Base-by-base conservation (phyloP, 1,140 invertebrate genomes). In the Anadara kagoshimensis region DNA sequence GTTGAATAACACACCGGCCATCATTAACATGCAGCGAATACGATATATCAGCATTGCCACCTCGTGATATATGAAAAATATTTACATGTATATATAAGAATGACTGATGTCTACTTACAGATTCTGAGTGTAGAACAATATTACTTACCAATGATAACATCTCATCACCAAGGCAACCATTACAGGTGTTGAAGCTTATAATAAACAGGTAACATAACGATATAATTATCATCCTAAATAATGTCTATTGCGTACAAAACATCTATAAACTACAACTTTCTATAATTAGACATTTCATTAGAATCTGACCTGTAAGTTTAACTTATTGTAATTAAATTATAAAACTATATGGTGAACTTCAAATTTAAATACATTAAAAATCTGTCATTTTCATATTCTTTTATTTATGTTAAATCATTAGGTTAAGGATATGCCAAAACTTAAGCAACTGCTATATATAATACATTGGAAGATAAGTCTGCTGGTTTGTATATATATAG, bases 121-220 rank as follows among this genome's bases (percentile, higher is more conserved):
- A 81, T 76, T 58, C 71, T 64, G 54, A 75, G n/a, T 67, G 44
- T 20, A 18, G 43, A 16, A 74, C 83, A 20, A 43, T 81, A 18
- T 54, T 85, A 49, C 63, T 83, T 49, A 77, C 73, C 16, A 73
- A 80, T 69, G 83, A 85, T 51, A 75, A 47, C 83, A 85, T 56
- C 75, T 85, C n/a, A 72, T 65, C 58, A 80, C 73, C 59, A 85
- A 85, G 64, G 69, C 80, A 41, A 47, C 69, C 8, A 75, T 85
- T 16, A 78, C 68, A 47, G 75, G 71, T 4, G 53, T 85, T 16
- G 29, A 63, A 22, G 75, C 80, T 45, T 82, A 64, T 57, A 71
- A 53, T 43, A 69, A 63, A 61, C 65, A 78, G 71, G 80, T 51
- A 58, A 57, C 22, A 54, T 57, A 41, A 20, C 54, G 4, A 56